phyloP scores from a whole-genome alignment of 2,113 vertebrate genomes.

The Leucopternis melanops region DNA sequence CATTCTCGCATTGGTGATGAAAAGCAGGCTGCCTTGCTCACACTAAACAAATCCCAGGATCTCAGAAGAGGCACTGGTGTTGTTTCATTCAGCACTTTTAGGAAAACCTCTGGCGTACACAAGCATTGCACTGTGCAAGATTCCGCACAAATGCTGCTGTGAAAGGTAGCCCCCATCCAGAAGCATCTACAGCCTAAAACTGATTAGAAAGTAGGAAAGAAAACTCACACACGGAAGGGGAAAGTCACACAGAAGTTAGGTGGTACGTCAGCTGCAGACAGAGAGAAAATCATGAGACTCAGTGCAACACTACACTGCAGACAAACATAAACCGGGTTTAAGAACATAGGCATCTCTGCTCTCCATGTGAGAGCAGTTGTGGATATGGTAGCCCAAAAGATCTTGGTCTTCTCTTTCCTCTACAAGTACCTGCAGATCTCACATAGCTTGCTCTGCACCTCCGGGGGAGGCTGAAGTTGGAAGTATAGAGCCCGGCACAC shows the following conservation, averaged over 20 bases:
- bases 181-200: background rate
- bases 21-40: background rate
- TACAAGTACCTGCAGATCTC: background rate
- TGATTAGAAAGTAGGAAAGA: background rate
- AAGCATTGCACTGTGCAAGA: fast-evolving
- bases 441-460: fast-evolving
- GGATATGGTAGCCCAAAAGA: fast-evolving
- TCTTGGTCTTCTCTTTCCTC: background rate
- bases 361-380: background rate
- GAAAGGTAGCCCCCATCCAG: background rate
- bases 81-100: background rate
- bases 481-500: fast-evolving
- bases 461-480: fast-evolving
- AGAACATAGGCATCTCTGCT: fast-evolving
- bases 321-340: background rate
- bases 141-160: background rate
- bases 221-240: background rate
- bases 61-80: background rate
- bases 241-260: background rate
- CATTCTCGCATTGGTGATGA: background rate
- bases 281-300: background rate
- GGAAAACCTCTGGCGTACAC: background rate
- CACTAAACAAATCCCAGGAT: background rate
- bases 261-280: background rate
- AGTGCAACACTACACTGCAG: fast-evolving